Base-by-base conservation (phyloP, 2,113 vertebrate genomes). In the Muscicapa adusta region DNA sequence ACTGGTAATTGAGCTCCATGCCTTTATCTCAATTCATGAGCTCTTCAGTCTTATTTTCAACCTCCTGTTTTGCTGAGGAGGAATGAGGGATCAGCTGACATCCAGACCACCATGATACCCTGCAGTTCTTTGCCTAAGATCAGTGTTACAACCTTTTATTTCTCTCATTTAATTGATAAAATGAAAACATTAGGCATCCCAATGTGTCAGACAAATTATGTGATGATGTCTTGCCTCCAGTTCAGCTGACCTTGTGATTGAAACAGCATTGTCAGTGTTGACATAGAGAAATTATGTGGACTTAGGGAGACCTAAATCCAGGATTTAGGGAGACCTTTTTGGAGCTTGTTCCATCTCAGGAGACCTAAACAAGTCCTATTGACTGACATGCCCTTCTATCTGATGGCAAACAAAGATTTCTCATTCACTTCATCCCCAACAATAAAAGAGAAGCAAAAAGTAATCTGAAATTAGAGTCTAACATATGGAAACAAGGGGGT, bases 21-120 rank as follows among this genome's bases (percentile, higher is more conserved):
- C 6, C 38, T 77, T 77, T 78, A 54, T n/a, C 18, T 51, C 9
- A 4, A 14, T 20, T 43, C 12, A 47, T 0, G 0, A 82, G 40
- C 5, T 54, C 60, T 89, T 82, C 31, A 18, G 7, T n/a, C 15
- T 76, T 20, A 40, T n/a, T 74, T 77, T 72, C 20, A 50, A 54
- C 34, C 54, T 42, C 53, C 22, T 38, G 22, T 51, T 36, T 9
- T 57, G 67, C 67, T 33, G 17, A 85, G 33, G 18, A 79, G 24
- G 42, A 74, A 86, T 66, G n/a, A 62, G 8, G 45, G 20, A 74
- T 51, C n/a, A 29, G 34, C 28, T 84, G 58, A 42, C 45, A 82
- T 33, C 11, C n/a, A 91, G 62, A 13, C n/a, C 47, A 42, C 18
- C 18, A 57, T 3, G 16, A 54, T 10, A 43, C 12, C 12, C 22